Evolutionary conservation across 1,140 invertebrate genomes (phyloP).

Genomic region (Onthophagus taurus): DNA sequence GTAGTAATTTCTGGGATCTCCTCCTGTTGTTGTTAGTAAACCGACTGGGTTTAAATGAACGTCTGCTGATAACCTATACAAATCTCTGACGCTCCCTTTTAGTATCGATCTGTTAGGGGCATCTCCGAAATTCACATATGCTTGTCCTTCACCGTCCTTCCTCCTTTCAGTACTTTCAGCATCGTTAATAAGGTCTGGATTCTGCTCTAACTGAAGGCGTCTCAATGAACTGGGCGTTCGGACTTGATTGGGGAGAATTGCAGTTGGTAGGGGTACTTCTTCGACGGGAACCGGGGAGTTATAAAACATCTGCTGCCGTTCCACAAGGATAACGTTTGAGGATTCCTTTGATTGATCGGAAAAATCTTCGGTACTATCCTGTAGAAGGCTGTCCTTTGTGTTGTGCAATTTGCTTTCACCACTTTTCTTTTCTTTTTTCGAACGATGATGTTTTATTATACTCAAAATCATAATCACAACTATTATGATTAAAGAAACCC

Average conservation of each 20-base stretch:
- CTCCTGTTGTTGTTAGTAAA: slow-evolving; percentile 45
- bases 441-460: slow-evolving; percentile 39
- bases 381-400: slow-evolving; percentile 24
- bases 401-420: slow-evolving; percentile 33
- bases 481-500: slow-evolving; percentile 49
- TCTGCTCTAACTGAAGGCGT: slow-evolving; percentile 53
- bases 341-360: not conserved
- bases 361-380: not conserved
- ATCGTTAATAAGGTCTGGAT: slow-evolving; percentile 67
- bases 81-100: slow-evolving; percentile 7
- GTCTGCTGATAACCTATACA: slow-evolving; percentile 38
- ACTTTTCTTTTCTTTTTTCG: slow-evolving; percentile 28
- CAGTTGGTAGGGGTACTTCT: no score
- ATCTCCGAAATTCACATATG: no score
- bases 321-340: not conserved
- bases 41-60: slow-evolving; percentile 58
- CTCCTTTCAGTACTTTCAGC: slow-evolving; percentile 57
- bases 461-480: slow-evolving; percentile 51
- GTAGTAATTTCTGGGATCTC: slow-evolving; percentile 51
- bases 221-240: slow-evolving; percentile 34
- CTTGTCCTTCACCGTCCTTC: slow-evolving; percentile 44
- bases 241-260: slow-evolving; percentile 22
- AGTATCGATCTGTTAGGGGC: no score
- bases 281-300: slow-evolving; percentile 20
- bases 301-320: slow-evolving; percentile 9